Percentiles rank a stretch among this genome's conserved stretches.
phyloP scores from a whole-genome alignment of 2,113 vertebrate genomes.

The Hymenochirus boettgeri region DNA sequence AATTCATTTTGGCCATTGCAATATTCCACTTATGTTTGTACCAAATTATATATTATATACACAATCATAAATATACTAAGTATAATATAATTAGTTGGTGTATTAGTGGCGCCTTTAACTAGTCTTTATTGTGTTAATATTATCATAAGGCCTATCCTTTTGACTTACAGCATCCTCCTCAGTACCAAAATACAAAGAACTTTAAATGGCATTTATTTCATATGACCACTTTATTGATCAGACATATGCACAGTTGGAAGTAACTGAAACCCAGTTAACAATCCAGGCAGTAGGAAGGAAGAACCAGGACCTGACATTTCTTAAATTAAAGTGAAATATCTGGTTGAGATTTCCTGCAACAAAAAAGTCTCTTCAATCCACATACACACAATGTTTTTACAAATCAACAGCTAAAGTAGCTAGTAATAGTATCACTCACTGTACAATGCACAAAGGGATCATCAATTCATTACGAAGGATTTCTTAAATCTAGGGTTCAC shows the following conservation, averaged over 20 bases:
- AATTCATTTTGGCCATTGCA: too few species aligned
- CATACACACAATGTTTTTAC: too few species aligned
- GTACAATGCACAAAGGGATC: constrained; percentile 19
- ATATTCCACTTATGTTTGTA: too few species aligned
- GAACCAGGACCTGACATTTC: constrained; percentile 8
- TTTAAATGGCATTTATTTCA: too few species aligned
- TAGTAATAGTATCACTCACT: constrained; percentile 9
- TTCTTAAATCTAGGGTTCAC: constrained; percentile 10
- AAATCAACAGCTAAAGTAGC: background rate
- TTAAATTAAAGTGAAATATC: constrained; percentile 31
- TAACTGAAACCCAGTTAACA: constrained; percentile 31
- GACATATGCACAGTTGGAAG: constrained; percentile 10
- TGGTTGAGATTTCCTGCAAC: constrained; percentile 36
- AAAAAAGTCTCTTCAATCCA: constrained; percentile 8
- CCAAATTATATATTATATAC: too few species aligned
- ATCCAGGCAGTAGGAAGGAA: constrained; percentile 14
- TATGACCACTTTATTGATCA: background rate
- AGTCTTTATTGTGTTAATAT: too few species aligned
- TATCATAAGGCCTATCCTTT: too few species aligned
- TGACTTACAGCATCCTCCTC: too few species aligned
- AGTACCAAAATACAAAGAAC: too few species aligned
- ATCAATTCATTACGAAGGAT: constrained; percentile 27
- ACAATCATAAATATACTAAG: too few species aligned
- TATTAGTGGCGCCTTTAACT: too few species aligned
- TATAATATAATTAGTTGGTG: too few species aligned